Evolutionary conservation across 1,140 invertebrate genomes (phyloP).

Genomic region (Bathynomus jamesi): DNA sequence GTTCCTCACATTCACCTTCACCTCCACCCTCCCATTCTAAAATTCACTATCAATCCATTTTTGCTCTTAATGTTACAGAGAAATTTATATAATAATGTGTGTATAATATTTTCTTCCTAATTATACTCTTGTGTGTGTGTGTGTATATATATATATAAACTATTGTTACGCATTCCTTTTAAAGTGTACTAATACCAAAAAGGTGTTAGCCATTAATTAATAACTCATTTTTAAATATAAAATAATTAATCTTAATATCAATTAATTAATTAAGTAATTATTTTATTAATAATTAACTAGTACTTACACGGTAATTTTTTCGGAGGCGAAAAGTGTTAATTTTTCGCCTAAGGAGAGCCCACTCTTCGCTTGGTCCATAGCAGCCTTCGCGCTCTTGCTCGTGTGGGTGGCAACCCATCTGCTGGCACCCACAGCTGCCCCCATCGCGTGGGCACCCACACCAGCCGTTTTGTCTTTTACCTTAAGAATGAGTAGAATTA

Average conservation of each 20-base stretch:
- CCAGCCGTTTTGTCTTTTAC: constrained; percentile 31
- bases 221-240: not conserved
- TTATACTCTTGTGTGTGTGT: too few species aligned
- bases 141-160: too few species aligned
- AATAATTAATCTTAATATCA: not conserved
- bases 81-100: too few species aligned
- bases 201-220: not conserved
- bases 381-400: constrained; percentile 28
- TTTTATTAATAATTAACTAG: too few species aligned
- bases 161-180: too few species aligned
- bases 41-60: too few species aligned
- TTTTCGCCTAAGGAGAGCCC: constrained; percentile 73
- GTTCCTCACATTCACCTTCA: too few species aligned
- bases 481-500: not conserved
- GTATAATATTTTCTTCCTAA: too few species aligned
- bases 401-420: constrained; percentile 33
- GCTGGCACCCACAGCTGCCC: constrained; percentile 19
- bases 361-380: constrained; percentile 51
- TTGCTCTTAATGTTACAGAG: too few species aligned
- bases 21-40: too few species aligned
- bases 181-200: too few species aligned
- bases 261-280: not conserved
- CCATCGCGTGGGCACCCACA: constrained; percentile 23
- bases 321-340: constrained; percentile 66
- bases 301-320: constrained; percentile 48